Evolutionary conservation across 2,888 invertebrate species (phyloP).

Genomic region (Neria commutata): DNA sequence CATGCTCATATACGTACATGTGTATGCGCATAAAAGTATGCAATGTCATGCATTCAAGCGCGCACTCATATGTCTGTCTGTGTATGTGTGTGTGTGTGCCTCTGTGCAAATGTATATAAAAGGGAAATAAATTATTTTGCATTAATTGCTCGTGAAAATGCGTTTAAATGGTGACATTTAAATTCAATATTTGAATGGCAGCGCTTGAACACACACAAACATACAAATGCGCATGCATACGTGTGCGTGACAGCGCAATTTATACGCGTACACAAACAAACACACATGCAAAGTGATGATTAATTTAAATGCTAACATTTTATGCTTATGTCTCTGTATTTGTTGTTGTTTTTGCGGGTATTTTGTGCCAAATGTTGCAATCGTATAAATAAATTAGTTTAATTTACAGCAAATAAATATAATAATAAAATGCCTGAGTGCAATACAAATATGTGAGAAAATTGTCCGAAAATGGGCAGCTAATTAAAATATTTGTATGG

Average conservation of each 20-base stretch:
- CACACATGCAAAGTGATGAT: background rate
- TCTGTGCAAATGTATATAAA: too few relatives aligned
- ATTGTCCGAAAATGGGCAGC: background rate
- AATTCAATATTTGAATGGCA: conserved; percentile 18
- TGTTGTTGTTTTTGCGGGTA: background rate
- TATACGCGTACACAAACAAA: background rate
- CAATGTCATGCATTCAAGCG: too few relatives aligned
- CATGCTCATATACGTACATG: too few relatives aligned
- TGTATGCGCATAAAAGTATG: background rate
- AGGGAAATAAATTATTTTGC: conserved; percentile 1
- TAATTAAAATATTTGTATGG: background rate
- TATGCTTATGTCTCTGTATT: background rate
- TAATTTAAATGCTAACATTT: background rate
- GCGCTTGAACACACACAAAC: background rate
- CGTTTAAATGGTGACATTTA: conserved; percentile 19
- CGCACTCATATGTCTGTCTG: too few relatives aligned
- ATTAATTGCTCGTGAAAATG: conserved; percentile 3
- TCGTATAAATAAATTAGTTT: background rate
- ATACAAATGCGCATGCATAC: background rate
- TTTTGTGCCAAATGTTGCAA: background rate
- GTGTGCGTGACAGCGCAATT: background rate
- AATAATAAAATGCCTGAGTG: background rate
- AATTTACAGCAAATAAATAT: background rate
- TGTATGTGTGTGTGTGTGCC: too few relatives aligned
- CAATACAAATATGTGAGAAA: background rate